Evolutionary conservation across 2,888 invertebrate genomes (phyloP).

Genomic region (Diloba caeruleocephala): DNA sequence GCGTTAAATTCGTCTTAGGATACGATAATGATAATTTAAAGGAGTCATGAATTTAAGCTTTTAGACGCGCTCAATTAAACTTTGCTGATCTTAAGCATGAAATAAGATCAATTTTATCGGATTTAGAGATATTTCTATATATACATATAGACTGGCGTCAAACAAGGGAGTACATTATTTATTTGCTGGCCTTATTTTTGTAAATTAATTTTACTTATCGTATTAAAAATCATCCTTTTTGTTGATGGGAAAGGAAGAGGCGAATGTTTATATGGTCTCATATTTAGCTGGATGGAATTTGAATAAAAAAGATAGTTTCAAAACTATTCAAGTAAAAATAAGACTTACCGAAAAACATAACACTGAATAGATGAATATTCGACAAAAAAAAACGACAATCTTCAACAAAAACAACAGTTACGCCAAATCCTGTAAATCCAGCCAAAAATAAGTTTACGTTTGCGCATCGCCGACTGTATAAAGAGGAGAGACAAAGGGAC

Average conservation of each 20-base stretch:
- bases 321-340: no score
- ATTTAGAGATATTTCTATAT: conserved; percentile 10
- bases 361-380: conserved; percentile 27
- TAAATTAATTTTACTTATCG: background rate
- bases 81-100: conserved; percentile 12
- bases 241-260: no score
- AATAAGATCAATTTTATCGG: conserved; percentile 1
- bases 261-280: no score
- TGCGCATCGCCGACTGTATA: conserved; percentile 82
- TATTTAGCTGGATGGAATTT: no score
- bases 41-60: conserved; percentile 47
- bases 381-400: conserved; percentile 55
- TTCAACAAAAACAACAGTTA: conserved; percentile 63
- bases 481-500: conserved; percentile 82
- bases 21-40: conserved; percentile 59
- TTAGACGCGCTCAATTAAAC: conserved; percentile 30
- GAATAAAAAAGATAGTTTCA: no score
- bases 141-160: background rate
- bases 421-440: conserved; percentile 67
- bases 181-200: background rate
- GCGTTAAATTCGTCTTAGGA: conserved; percentile 21
- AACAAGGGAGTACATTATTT: conserved; percentile 2
- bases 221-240: no score
- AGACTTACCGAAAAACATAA: conserved; percentile 1
- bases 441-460: conserved; percentile 80